Conservation (phyloP, 1,140 invertebrate species). For the Aphidius gifuensis region DNA sequence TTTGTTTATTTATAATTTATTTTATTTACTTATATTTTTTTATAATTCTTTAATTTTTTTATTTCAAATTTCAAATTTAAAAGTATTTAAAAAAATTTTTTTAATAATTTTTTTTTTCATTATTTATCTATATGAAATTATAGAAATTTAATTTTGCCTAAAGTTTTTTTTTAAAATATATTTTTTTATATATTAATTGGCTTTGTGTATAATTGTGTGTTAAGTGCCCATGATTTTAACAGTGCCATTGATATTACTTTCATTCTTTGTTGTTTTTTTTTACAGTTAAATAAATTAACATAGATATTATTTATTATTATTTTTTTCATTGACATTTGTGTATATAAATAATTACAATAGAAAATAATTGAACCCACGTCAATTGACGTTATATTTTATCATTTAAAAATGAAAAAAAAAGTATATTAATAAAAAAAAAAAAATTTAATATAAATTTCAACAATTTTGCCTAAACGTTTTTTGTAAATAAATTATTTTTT, state of each 20-base stretch:
- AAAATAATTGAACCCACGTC: too few relatives aligned
- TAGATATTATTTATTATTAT: constrained; percentile 2
- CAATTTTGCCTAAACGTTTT: constrained; percentile 10
- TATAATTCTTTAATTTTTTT: too few relatives aligned
- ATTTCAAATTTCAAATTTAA: too few relatives aligned
- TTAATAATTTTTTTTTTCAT: constrained; percentile 1
- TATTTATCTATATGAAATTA: too few relatives aligned
- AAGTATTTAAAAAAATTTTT: not conserved
- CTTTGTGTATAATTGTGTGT: not conserved
- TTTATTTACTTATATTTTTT: too few relatives aligned
- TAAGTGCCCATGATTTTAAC: constrained; percentile 10
- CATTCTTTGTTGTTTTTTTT: constrained; percentile 2
- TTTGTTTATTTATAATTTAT: too few relatives aligned
- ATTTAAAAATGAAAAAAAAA: not conserved
- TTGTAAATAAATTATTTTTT: not conserved
- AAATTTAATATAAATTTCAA: constrained; percentile 8
- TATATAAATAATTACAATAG: too few relatives aligned
- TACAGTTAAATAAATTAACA: not conserved
- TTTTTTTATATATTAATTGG: not conserved
- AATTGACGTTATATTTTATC: too few relatives aligned
- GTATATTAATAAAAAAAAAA: not conserved
- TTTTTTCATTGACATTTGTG: not conserved
- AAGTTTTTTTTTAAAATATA: not conserved
- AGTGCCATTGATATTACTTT: constrained; percentile 7
- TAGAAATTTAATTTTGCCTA: not conserved